phyloP scores from a whole-genome alignment of 2,797 vertebrate species.

The Spinibarbus caldwelli region DNA sequence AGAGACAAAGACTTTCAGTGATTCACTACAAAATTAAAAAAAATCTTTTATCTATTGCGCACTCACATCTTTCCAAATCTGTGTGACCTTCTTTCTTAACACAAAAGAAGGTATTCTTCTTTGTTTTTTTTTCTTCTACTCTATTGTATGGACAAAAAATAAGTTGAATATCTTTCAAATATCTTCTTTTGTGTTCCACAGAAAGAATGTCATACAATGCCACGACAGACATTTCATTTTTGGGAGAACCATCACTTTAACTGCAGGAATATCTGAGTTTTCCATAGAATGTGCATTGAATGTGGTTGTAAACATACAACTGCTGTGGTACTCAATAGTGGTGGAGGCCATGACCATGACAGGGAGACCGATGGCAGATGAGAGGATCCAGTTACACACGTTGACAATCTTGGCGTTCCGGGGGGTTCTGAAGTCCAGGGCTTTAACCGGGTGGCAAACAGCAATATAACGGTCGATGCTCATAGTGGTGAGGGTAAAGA shows the following conservation, averaged over 20 bases:
- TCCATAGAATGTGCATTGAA: background rate
- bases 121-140: too few species aligned
- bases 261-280: background rate
- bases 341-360: conserved; percentile 98
- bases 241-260: background rate
- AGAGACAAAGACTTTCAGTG: background rate
- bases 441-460: conserved; percentile 97
- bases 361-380: conserved; percentile 95
- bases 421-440: conserved; percentile 95
- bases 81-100: background rate
- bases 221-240: background rate
- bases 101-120: too few species aligned
- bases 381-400: conserved; percentile 98
- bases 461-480: conserved; percentile 98
- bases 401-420: conserved; percentile 99
- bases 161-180: background rate
- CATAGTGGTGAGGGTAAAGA: conserved; percentile 99
- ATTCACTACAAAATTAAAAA: too few species aligned
- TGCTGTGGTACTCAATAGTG: conserved; percentile 70
- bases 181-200: background rate
- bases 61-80: background rate
- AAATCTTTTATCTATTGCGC: too few species aligned
- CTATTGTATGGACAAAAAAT: too few species aligned
- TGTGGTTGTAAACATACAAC: conserved; percentile 12
- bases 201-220: background rate